phyloP scores from a whole-genome alignment of 2,888 invertebrate genomes.

The Euproctis similis region DNA sequence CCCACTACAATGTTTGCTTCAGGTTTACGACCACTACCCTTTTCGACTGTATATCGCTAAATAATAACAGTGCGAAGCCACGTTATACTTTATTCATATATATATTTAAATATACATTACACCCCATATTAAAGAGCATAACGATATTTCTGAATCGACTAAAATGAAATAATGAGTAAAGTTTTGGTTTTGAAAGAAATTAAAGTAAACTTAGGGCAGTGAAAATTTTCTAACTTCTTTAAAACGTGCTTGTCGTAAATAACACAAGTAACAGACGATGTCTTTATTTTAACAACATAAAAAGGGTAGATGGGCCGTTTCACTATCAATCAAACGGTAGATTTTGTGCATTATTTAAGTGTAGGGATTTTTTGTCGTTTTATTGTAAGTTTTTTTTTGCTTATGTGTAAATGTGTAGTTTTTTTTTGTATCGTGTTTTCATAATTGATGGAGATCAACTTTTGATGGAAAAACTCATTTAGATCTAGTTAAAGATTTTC shows the following conservation, averaged over 20 bases:
- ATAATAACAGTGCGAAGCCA: constrained; percentile 19
- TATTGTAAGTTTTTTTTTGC: constrained; percentile 22
- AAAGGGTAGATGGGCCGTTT: constrained; percentile 25
- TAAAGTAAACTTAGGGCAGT: constrained; percentile 7
- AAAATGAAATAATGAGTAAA: constrained; percentile 14
- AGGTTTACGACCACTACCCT: constrained; percentile 38
- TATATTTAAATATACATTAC: constrained; percentile 23
- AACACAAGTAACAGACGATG: constrained; percentile 19
- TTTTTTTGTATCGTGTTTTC: too few species aligned
- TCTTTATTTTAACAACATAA: constrained; percentile 21
- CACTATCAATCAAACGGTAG: constrained; percentile 23
- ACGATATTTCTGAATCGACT: too few species aligned
- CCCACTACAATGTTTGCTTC: constrained; percentile 33
- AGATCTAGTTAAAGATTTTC: too few species aligned
- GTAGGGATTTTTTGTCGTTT: constrained; percentile 14
- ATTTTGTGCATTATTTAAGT: constrained; percentile 21
- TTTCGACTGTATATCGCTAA: constrained; percentile 23
- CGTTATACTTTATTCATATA: constrained; percentile 13
- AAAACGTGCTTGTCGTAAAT: constrained; percentile 19
- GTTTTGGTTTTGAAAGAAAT: constrained; percentile 5
- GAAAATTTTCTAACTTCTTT: constrained; percentile 9
- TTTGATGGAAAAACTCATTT: too few species aligned
- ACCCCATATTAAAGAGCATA: constrained; percentile 8
- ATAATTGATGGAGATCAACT: too few species aligned
- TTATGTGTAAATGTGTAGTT: too few species aligned